Evolutionary conservation across 2,113 vertebrate species (phyloP).

Genomic region (Tragelaphus buxtoni): DNA sequence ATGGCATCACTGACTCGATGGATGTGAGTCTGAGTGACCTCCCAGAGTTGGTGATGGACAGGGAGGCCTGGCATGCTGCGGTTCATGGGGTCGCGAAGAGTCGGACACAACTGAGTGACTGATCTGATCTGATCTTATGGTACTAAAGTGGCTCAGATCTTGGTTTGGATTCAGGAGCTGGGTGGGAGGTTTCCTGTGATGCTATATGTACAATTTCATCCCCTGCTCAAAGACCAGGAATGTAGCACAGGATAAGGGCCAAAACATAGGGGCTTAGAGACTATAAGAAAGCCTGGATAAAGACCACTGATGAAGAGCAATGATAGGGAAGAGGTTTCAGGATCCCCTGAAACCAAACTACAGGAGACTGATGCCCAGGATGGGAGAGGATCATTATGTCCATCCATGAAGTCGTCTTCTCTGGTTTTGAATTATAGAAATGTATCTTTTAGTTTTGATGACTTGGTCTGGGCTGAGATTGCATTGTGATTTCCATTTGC

Average conservation of each 20-base stretch:
- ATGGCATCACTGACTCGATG: too few relatives aligned
- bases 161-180: not conserved
- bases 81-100: too few relatives aligned
- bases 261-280: not conserved
- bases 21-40: too few relatives aligned
- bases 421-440: not conserved
- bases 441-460: conserved; percentile 1
- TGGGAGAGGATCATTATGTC: not conserved
- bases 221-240: not conserved
- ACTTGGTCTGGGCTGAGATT: not conserved
- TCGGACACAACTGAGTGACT: too few relatives aligned
- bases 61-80: too few relatives aligned
- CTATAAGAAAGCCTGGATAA: not conserved
- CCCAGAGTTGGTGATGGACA: too few relatives aligned
- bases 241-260: not conserved
- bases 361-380: too few relatives aligned
- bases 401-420: not conserved
- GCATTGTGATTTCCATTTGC: conserved; percentile 15
- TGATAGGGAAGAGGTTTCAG: not conserved
- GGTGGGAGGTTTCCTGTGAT: not conserved
- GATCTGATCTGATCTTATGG: too few relatives aligned
- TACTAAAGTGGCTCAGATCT: not conserved
- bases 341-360: not conserved
- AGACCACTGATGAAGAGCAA: too few relatives aligned
- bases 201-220: not conserved